Percentiles rank a stretch among this genome's conserved stretches.
Conservation (phyloP, 2,888 invertebrate genomes). For the Rotaria socialis region DNA sequence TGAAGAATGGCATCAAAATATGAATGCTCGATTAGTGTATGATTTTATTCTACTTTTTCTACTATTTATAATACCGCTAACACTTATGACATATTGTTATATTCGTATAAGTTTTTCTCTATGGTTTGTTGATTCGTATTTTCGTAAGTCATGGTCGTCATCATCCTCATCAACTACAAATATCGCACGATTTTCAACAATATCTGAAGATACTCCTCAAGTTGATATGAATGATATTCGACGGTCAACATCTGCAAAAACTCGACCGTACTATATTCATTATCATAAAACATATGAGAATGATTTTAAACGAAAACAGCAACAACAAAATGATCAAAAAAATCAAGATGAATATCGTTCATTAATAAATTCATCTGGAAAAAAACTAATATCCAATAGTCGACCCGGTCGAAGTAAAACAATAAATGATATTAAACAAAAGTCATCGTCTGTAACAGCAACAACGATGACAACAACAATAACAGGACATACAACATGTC, state of each 20-base stretch:
- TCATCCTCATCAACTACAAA: background rate
- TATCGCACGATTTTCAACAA: background rate
- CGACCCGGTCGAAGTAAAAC: background rate
- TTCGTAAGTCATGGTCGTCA: background rate
- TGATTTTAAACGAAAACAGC: background rate
- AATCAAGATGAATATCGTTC: background rate
- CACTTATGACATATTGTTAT: conserved; percentile 43
- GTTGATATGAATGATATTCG: background rate
- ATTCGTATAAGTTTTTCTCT: conserved; percentile 38
- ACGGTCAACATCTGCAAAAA: background rate
- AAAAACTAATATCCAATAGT: background rate
- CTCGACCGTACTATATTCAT: conserved; percentile 23
- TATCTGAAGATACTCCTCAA: background rate
- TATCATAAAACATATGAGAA: background rate
- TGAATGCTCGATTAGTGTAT: conserved; percentile 41
- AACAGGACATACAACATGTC: background rate
- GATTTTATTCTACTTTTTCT: conserved; percentile 40
- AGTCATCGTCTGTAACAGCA: background rate
- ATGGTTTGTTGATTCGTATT: conserved; percentile 37
- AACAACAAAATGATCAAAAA: background rate
- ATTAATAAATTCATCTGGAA: background rate
- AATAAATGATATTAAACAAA: background rate
- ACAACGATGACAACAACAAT: background rate
- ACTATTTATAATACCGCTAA: conserved; percentile 43
- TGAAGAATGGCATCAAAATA: conserved; percentile 27